phyloP scores from a whole-genome alignment of 2,113 vertebrate genomes.

The Erythrolamprus reginae region DNA sequence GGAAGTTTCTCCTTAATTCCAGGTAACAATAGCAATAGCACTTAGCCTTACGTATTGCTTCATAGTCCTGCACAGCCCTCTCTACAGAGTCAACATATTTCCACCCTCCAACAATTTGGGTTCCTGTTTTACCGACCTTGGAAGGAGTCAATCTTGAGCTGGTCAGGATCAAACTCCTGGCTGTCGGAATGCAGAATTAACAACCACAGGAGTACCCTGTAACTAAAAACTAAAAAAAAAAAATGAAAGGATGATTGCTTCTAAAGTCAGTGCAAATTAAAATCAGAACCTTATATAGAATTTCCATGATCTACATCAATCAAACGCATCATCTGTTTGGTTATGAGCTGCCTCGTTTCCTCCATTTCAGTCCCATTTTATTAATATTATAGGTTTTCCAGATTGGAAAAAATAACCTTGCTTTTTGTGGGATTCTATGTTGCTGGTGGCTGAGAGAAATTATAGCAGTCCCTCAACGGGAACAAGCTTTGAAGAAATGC shows the following conservation, averaged over 20 bases:
- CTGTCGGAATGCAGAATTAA: neutral
- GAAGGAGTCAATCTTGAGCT: neutral
- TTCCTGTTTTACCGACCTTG: neutral
- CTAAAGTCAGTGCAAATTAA: constrained; percentile 10
- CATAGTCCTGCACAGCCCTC: too few relatives aligned
- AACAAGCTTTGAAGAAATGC: neutral
- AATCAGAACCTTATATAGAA: neutral
- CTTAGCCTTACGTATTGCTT: too few relatives aligned
- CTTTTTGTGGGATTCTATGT: neutral
- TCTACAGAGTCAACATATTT: too few relatives aligned
- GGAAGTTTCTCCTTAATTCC: too few relatives aligned
- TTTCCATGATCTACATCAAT: constrained; percentile 21
- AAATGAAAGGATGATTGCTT: constrained; percentile 14
- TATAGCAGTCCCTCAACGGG: neutral
- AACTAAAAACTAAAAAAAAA: too few relatives aligned
- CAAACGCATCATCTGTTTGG: neutral
- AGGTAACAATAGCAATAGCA: too few relatives aligned
- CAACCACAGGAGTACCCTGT: constrained; percentile 44
- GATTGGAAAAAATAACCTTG: constrained; percentile 14
- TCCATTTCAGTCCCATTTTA: neutral
- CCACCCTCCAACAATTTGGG: neutral
- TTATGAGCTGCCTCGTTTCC: constrained; percentile 21
- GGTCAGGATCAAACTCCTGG: neutral
- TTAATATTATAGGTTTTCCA: constrained; percentile 12
- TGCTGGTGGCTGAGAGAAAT: constrained; percentile 1